A percentile compares a stretch with the other conserved stretches of the same genome.
phyloP scores from a whole-genome alignment of 2,797 vertebrate species.

The Poeciliopsis presidionis region DNA sequence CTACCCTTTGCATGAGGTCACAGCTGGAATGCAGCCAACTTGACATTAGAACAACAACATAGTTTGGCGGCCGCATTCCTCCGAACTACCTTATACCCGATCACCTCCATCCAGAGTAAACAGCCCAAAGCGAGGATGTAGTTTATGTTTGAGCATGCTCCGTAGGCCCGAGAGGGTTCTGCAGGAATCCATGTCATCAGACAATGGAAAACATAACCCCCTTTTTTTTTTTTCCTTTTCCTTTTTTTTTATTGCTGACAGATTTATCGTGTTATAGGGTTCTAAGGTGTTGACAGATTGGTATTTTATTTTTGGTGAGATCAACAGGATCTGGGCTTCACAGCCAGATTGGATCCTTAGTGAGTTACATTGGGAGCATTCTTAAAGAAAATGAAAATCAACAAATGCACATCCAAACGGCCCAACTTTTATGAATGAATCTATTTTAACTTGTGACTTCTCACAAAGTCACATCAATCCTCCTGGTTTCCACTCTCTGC shows the following conservation, averaged over 20 bases:
- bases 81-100: slow-evolving; percentile 8
- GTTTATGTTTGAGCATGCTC: slow-evolving; percentile 17
- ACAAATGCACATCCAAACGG: neutral
- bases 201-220: slow-evolving; percentile 51
- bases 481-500: neutral
- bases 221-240: neutral
- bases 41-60: slow-evolving; percentile 25
- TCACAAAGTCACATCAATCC: neutral
- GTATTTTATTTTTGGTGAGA: slow-evolving; percentile 9
- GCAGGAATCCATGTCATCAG: slow-evolving; percentile 42
- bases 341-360: slow-evolving; percentile 6
- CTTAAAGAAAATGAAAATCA: neutral
- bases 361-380: neutral
- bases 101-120: slow-evolving; percentile 16
- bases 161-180: slow-evolving; percentile 9
- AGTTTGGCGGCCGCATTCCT: slow-evolving; percentile 8
- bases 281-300: slow-evolving; percentile 16
- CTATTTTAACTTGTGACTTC: neutral
- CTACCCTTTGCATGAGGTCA: slow-evolving; percentile 33
- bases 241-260: slow-evolving; percentile 16
- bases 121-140: slow-evolving; percentile 24
- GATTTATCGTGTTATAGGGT: slow-evolving; percentile 29
- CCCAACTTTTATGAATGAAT: neutral
- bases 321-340: neutral
- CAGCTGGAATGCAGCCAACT: slow-evolving; percentile 23